A percentile compares a stretch with the other conserved stretches of the same genome.
Evolutionary conservation across 2,113 vertebrate species (phyloP).

Genomic region (Pycnonotus jocosus): DNA sequence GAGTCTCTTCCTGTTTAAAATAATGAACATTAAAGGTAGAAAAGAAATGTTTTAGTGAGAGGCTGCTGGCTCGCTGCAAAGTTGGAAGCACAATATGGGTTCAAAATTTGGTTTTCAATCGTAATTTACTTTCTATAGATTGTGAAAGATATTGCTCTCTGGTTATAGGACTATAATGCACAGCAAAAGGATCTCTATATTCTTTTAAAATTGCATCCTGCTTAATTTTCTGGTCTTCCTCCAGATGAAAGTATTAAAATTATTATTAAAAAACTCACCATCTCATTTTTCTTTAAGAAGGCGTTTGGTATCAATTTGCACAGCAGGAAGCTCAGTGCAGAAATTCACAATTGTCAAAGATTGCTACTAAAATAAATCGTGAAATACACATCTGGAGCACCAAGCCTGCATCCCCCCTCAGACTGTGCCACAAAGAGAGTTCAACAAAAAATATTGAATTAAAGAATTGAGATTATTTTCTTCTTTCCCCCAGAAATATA

Average conservation of each 20-base stretch:
- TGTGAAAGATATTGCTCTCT: slow-evolving; percentile 12
- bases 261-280: slow-evolving; percentile 19
- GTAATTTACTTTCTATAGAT: slow-evolving; percentile 49
- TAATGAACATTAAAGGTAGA: not conserved
- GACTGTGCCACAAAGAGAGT: not conserved
- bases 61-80: not conserved
- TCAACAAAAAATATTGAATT: not conserved
- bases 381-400: not conserved
- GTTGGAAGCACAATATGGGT: not conserved
- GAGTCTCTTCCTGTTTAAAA: not conserved
- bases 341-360: not conserved
- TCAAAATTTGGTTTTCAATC: slow-evolving; percentile 20
- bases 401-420: not conserved
- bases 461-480: not conserved
- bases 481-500: not conserved
- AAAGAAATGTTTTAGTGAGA: not conserved
- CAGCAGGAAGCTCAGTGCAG: not conserved
- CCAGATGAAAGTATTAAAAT: slow-evolving; percentile 15
- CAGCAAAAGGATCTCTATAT: slow-evolving; percentile 1
- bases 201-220: slow-evolving; percentile 33
- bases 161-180: not conserved
- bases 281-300: slow-evolving; percentile 19
- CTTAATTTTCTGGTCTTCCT: slow-evolving; percentile 26
- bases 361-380: not conserved
- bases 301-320: slow-evolving; percentile 24